Base-by-base conservation (phyloP, 2,113 vertebrate species). In the Aix galericulata region DNA sequence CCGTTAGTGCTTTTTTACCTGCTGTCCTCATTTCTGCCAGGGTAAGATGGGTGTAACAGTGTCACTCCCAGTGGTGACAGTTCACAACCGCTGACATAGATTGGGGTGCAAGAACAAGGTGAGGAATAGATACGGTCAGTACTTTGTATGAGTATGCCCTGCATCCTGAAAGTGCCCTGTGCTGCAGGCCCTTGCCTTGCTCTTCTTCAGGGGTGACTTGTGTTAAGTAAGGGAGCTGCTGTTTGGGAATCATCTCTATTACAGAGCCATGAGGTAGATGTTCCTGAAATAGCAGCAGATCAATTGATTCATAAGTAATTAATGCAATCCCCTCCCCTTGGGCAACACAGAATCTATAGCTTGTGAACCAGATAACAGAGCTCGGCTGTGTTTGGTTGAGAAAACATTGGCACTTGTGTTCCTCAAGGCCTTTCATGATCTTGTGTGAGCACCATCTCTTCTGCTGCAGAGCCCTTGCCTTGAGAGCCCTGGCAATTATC, bases 231-330 rank as follows among this genome's bases (percentile, higher is more conserved):
- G 64, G 58, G 27, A 85, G 64, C 72, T 74, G 50, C 52, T 91
- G 50, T 62, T 82, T 67, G 82, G 68, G 72, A 63, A 73, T 76
- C 42, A 17, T 87, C 52, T 71, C 72, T 93, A 15, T 60, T 84
- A 88, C 73, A 34, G 34, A 87, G 53, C 78, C 66, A 71, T 86
- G 81, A 79, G 82, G 78, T 68, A 74, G 79, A 78, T 50, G 56
- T 73, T 90, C 90, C 82, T 86, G 80, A 94, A 85, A 89, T 93
- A 86, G 85, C 55, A 94, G 62, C 76, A 81, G 87, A 95, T 97
- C 90, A 89, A 96, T 93, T 82, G 75, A 79, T 91, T 79, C 81
- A 88, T 91, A 94, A 95, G 83, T 95, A 81, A 96, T 86, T 77
- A 83, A 91, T 92, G 93, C 77, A 60, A 88, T 83, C 71, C 77